Base-by-base conservation (phyloP, 1,140 invertebrate species). In the Galleria mellonella region DNA sequence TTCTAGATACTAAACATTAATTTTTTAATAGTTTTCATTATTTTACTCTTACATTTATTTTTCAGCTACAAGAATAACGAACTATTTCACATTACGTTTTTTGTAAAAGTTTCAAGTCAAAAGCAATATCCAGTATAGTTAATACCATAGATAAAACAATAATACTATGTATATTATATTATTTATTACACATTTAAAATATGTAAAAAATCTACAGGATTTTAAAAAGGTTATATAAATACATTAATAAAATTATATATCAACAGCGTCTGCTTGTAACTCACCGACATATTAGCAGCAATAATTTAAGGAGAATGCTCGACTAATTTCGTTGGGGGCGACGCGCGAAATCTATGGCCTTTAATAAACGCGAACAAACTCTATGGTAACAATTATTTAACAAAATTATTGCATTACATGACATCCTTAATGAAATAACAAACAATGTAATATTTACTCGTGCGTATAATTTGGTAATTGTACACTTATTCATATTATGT, bases 261-360 rank as follows among this genome's bases (percentile, higher is more conserved):
- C 57, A 32, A 23, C 6, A 23, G 17, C 17, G 2, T 3, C 6
- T 23, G 17, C 17, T 23, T 23, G 17, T 53, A 49, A 42, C 55
- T 60, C 49, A 63, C 66, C 61, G 64, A 78, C 79, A 82, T 83
- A 83, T 83, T 83, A 83, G 75, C 64, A 60, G 69, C 64, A 69
- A 81, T 83, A 82, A 83, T 79, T 83, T 78, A 82, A 59, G 65
- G 75, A 79, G 82, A 83, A 82, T 76, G 73, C 56, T 55, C 58
- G 51, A 61, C 68, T 77, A 82, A 82, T 77, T 79, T 72, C 60
- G 54, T 62, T 42, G 56, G 57, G 47, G 62, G 72, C 17, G 60
- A 51, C 63, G 59, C 53, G 56, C 51, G 51, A 70, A 83, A 83
- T 83, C 75, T 83, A 83, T 79, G 70, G 75, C 54, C 72, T 73